phyloP scores from a whole-genome alignment of 2,113 vertebrate genomes.

The Tragelaphus buxtoni region DNA sequence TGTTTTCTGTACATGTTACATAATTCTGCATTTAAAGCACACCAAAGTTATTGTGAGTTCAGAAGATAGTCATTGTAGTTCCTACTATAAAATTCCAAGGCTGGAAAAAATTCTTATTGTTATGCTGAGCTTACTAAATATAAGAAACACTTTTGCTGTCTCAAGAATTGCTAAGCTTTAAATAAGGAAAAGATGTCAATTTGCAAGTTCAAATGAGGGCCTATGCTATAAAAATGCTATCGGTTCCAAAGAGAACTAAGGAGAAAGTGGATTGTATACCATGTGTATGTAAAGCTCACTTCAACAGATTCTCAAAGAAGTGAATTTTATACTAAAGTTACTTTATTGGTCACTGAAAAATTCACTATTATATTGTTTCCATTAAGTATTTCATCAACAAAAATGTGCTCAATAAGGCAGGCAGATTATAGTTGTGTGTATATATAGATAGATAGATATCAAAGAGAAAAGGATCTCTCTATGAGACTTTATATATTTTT shows the following conservation, averaged over 20 bases:
- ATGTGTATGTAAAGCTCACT: background rate
- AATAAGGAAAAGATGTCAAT: background rate
- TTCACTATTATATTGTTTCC: background rate
- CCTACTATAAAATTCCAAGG: background rate
- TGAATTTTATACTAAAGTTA: background rate
- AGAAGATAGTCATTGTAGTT: background rate
- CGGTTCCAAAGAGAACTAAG: background rate
- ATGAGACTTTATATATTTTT: background rate
- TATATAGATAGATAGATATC: background rate
- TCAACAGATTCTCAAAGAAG: background rate
- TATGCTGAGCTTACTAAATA: background rate
- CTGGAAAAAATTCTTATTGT: background rate
- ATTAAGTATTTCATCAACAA: conserved; percentile 16
- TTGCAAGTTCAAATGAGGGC: background rate
- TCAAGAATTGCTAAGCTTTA: background rate
- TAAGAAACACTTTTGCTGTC: background rate
- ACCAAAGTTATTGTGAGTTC: background rate
- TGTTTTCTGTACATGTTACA: background rate
- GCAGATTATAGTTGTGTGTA: background rate
- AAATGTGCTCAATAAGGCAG: background rate
- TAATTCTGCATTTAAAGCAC: background rate
- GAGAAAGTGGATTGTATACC: background rate
- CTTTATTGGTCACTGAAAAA: background rate
- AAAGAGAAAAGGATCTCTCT: background rate
- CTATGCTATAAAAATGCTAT: background rate